Evolutionary conservation across 2,888 invertebrate species (phyloP), one percentile per base, ranked within the genome.

Genomic region (Blastobasis adustella): DNA sequence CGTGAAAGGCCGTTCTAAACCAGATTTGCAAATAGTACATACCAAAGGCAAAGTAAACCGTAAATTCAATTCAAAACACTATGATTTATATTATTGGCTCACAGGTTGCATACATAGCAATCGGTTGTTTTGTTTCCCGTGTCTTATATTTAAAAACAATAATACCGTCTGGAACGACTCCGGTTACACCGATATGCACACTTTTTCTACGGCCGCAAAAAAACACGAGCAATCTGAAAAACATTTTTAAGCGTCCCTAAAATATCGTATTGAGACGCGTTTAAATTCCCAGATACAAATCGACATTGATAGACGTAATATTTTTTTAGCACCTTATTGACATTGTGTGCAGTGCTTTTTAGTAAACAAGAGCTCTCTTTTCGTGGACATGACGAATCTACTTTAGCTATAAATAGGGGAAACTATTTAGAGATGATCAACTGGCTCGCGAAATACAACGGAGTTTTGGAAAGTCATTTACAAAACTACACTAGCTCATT

Each of bases 371-470:
- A 75, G 54, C 50, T 71, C 5, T 60, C 69, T 9, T 54, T 71
- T 36, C 54, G 66, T n/a, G 68, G 66, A 37, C 66, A 66, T 52
- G 61, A 69, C 54, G 69, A 72, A 60, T 58, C 53, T n/a, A 53
- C 56, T 38, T 41, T 41, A 10, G 62, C 66, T 5, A 44, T 52
- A 2, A 49, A 44, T 49, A 37, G 10, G n/a, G 44, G 49, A 36
- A 49, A 44, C 37, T 49, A 37, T 6, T 45, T 67, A 66, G 52
- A 63, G 10, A 47, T 71, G 37, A 50, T 73, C 37, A 59, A 69
- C 57, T 68, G 71, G 54, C 49, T 54, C 8, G 56, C 65, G 38
- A 62, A 64, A 48, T 52, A 71, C n/a, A 66, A 72, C 50, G 53
- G 47, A n/a, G 47, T 48, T 36, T 57, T 67, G 43, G 60, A 65